Evolutionary conservation across 2,113 vertebrate genomes (phyloP), one percentile per base, ranked within the genome.

Genomic region (Larimichthys polyactis): DNA sequence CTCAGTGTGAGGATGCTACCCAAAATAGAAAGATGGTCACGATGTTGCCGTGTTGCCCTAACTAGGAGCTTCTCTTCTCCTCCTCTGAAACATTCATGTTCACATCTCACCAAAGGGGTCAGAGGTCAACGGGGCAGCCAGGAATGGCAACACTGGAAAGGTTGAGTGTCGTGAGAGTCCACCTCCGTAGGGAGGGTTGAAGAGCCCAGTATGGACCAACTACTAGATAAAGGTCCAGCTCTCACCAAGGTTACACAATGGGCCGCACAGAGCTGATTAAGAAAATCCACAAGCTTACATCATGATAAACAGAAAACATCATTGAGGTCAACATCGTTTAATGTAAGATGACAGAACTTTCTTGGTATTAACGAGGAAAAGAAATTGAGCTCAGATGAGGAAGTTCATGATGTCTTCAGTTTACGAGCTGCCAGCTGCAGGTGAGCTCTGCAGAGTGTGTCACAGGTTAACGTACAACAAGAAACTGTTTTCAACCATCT

Each of bases 61-160:
- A 72, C 22, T 6, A 22, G 57, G 78, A 51, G 60, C 27, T 64
- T 44, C 17, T 78, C 48, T 17, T 36, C 43, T 19, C 54, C 51
- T 44, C 51, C 15, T 51, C 43, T 27, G 24, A 48, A 14, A 27
- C 54, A 71, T 48, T 65, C 57, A 52, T 15, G 27, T 43, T 63
- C 27, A 60, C 29, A 15, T 27, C 49, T 64, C 60, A 75, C 67
- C 27, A 46, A 0, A 11, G 52, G 10, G 83, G 80, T 83, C 76
- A 66, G 65, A 85, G 83, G 83, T 89, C 79, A 77, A 60, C 14
- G 0, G 36, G 43, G 49, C 54, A 57, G 74, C 24, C 54, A 69
- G 36, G 36, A 79, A 52, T 14, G 69, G 72, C 5, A 4, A 20
- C 20, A 4, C 14, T 54, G n/a, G 5, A 48, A 17, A 51, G 20